phyloP scores from a whole-genome alignment of 2,888 invertebrate species.

The Thereva unica region DNA sequence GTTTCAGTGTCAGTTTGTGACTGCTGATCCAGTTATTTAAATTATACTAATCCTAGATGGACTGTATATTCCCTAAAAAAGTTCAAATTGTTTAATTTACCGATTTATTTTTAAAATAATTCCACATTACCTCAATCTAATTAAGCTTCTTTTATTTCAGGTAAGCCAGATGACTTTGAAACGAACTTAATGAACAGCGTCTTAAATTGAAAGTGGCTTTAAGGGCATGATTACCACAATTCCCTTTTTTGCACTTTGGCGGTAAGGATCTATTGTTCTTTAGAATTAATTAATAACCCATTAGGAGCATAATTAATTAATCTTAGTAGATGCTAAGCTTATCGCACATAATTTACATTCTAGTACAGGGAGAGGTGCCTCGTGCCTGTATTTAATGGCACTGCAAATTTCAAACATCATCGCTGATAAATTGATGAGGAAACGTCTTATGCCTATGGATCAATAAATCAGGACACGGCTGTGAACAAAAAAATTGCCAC shows the following conservation, averaged over 20 bases:
- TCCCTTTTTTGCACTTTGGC: not conserved
- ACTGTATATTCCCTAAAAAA: too few relatives aligned
- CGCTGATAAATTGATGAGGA: slow-evolving; percentile 21
- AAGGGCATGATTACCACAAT: not conserved
- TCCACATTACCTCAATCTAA: too few relatives aligned
- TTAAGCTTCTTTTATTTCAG: too few relatives aligned
- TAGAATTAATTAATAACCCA: slow-evolving; percentile 29
- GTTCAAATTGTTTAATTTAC: too few relatives aligned
- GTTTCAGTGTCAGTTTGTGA: too few relatives aligned
- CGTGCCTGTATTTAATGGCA: slow-evolving; percentile 3
- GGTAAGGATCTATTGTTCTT: slow-evolving; percentile 6
- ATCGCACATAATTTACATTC: slow-evolving; percentile 30
- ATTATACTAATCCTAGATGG: too few relatives aligned
- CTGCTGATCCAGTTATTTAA: too few relatives aligned
- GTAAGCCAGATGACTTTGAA: too few relatives aligned
- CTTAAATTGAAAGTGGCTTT: too few relatives aligned
- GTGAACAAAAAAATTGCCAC: slow-evolving; percentile 9
- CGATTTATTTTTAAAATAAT: too few relatives aligned
- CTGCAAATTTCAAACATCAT: slow-evolving; percentile 27
- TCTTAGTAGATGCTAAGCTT: slow-evolving; percentile 21
- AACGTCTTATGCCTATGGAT: slow-evolving; percentile 12
- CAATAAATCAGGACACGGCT: slow-evolving; percentile 23
- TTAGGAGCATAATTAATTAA: slow-evolving; percentile 30
- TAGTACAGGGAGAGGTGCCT: slow-evolving; percentile 6
- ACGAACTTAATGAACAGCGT: too few relatives aligned